These are phyloP conservation scores for Synaphobranchus kaupii DNA, from an alignment of 2,797 vertebrate species.

Conservation along the genomic window DNA sequence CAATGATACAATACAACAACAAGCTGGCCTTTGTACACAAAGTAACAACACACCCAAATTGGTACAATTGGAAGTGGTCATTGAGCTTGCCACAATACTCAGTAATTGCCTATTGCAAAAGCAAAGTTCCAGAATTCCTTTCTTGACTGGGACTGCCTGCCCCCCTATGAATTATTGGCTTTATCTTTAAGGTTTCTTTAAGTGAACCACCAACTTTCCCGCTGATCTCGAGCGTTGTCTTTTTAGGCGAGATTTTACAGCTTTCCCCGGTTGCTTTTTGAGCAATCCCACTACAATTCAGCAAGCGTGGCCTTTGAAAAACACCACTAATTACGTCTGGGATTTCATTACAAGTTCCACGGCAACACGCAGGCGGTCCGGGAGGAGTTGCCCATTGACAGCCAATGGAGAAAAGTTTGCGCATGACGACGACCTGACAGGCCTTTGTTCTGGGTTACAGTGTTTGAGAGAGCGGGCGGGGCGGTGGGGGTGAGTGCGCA, in stretches of 20 bases:
- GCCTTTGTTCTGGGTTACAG: conserved; percentile 82
- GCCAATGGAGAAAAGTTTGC: conserved; percentile 70
- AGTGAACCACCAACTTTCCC: background rate
- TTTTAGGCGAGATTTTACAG: conserved; percentile 62
- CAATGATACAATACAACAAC: background rate
- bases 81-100: background rate
- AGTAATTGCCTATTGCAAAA: conserved; percentile 20
- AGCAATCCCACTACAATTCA: conserved; percentile 64
- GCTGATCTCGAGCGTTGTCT: conserved; percentile 38
- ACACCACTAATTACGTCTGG: conserved; percentile 76
- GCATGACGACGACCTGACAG: conserved; percentile 78
- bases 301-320: conserved; percentile 73
- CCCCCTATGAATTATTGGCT: background rate
- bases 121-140: background rate
- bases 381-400: conserved; percentile 70
- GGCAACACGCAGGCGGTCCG: conserved; percentile 63
- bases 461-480: conserved; percentile 81
- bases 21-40: background rate
- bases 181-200: background rate
- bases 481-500: conserved; percentile 53
- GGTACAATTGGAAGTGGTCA: background rate
- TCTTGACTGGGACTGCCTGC: background rate
- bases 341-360: conserved; percentile 76
- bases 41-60: background rate
- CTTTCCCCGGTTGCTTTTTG: conserved; percentile 57